A percentile compares a stretch with the other conserved stretches of the same genome.
phyloP scores from a whole-genome alignment of 2,888 invertebrate genomes.

The Lypha dubia region DNA sequence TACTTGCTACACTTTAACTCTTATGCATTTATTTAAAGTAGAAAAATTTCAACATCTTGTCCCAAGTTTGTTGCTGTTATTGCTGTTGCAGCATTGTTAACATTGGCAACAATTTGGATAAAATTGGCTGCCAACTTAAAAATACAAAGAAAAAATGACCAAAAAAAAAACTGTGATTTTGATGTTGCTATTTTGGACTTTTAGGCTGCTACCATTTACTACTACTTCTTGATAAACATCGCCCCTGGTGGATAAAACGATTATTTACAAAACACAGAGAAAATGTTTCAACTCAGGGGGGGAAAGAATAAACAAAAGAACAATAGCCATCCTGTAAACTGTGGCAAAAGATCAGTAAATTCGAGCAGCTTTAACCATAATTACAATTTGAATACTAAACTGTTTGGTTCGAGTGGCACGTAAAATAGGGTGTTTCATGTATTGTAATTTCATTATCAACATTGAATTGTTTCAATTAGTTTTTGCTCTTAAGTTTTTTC shows the following conservation, averaged over 20 bases:
- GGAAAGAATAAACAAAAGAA: constrained; percentile 6
- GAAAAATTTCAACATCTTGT: constrained; percentile 5
- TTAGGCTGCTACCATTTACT: constrained; percentile 18
- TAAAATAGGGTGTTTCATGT: neutral
- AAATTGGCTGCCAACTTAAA: constrained; percentile 65
- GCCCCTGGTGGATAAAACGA: constrained; percentile 62
- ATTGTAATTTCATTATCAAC: neutral
- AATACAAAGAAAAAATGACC: constrained; percentile 10
- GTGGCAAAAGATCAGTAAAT: constrained; percentile 18
- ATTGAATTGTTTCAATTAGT: too few relatives aligned
- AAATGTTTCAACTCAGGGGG: neutral
- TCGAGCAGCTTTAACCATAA: constrained; percentile 52
- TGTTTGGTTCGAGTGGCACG: neutral
- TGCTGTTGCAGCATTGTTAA: constrained; percentile 54
- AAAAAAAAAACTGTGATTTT: constrained; percentile 12
- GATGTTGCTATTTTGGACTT: constrained; percentile 30
- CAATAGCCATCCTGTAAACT: constrained; percentile 28
- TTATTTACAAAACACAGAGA: constrained; percentile 54
- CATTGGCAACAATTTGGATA: constrained; percentile 63
- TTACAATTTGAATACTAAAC: constrained; percentile 59
- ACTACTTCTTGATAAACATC: constrained; percentile 56
- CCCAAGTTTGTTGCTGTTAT: neutral
- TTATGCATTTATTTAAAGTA: constrained; percentile 6
- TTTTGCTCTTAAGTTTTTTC: too few relatives aligned
- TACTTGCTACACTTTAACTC: constrained; percentile 65